Conservation (phyloP, 2,113 vertebrate species). For the Balaenoptera acutorostrata region DNA sequence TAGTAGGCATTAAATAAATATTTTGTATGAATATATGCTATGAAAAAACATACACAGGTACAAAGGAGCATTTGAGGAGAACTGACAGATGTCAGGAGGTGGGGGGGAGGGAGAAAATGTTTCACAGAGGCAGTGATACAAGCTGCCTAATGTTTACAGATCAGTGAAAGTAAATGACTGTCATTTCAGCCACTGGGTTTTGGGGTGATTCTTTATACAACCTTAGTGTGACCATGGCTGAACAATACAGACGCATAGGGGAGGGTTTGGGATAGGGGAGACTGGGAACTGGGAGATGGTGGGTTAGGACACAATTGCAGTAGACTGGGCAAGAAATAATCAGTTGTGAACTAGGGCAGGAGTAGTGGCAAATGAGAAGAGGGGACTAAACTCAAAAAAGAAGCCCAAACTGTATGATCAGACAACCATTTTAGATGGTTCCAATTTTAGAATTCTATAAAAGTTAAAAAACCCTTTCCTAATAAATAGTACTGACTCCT, state of each 20-base stretch:
- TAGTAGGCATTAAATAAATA: neutral
- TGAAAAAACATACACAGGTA: neutral
- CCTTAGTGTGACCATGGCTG: neutral
- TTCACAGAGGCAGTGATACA: neutral
- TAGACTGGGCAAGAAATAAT: neutral
- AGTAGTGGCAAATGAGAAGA: neutral
- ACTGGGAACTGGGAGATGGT: neutral
- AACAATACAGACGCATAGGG: accelerated
- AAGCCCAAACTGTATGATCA: neutral
- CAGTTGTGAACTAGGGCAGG: neutral
- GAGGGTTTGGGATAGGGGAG: neutral
- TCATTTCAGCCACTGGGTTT: neutral
- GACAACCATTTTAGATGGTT: neutral
- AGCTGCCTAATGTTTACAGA: accelerated
- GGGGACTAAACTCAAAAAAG: neutral
- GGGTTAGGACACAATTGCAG: neutral
- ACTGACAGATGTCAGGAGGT: accelerated
- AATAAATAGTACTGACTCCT: neutral
- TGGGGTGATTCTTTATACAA: neutral
- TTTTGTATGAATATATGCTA: neutral
- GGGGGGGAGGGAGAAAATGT: neutral
- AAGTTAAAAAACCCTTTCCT: neutral
- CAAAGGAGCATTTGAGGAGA: neutral
- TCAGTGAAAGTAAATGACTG: neutral
- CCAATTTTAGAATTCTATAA: neutral